Evolutionary conservation across 2,797 vertebrate genomes (phyloP).

Genomic region (Rachycentron canadum): DNA sequence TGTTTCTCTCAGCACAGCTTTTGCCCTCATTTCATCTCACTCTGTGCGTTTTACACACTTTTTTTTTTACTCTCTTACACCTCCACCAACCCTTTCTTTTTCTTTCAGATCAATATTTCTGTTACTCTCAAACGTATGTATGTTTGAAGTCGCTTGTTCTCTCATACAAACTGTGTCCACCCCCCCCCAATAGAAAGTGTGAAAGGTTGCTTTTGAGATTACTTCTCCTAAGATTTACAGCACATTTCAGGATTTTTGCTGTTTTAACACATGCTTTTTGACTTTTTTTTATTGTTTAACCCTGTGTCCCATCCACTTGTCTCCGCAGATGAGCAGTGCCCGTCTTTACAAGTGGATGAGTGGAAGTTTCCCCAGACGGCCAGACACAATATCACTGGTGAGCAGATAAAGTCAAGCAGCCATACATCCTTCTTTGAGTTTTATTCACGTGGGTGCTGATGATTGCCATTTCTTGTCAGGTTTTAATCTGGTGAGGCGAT

Average conservation of each 20-base stretch:
- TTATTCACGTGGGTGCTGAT: conserved; percentile 39
- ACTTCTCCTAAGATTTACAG: conserved; percentile 20
- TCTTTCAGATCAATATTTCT: conserved; percentile 65
- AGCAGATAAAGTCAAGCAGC: conserved; percentile 14
- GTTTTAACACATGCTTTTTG: not conserved
- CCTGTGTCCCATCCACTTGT: conserved; percentile 17
- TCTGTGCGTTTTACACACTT: conserved; percentile 48
- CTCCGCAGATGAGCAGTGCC: conserved; percentile 80
- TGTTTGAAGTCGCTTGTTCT: conserved; percentile 46
- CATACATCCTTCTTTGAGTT: not conserved
- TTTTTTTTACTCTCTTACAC: conserved; percentile 37
- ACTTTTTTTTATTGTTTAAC: not conserved
- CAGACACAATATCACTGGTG: conserved; percentile 86
- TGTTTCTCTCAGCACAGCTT: conserved; percentile 65
- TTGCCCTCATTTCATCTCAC: conserved; percentile 75
- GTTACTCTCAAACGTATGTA: conserved; percentile 35
- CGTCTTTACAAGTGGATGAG: conserved; percentile 83
- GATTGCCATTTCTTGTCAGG: conserved; percentile 81
- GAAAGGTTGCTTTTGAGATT: conserved; percentile 30
- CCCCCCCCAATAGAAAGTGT: conserved; percentile 17
- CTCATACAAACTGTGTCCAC: conserved; percentile 21
- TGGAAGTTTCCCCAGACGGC: conserved; percentile 85
- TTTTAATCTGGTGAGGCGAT: conserved; percentile 93
- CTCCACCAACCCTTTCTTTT: conserved; percentile 17
- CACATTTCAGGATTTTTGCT: conserved; percentile 12